Percentiles rank a stretch among this genome's conserved stretches.
These are phyloP conservation scores for Oncorhynchus keta DNA, from an alignment of 2,113 vertebrate genomes.

Conservation along the genomic window DNA sequence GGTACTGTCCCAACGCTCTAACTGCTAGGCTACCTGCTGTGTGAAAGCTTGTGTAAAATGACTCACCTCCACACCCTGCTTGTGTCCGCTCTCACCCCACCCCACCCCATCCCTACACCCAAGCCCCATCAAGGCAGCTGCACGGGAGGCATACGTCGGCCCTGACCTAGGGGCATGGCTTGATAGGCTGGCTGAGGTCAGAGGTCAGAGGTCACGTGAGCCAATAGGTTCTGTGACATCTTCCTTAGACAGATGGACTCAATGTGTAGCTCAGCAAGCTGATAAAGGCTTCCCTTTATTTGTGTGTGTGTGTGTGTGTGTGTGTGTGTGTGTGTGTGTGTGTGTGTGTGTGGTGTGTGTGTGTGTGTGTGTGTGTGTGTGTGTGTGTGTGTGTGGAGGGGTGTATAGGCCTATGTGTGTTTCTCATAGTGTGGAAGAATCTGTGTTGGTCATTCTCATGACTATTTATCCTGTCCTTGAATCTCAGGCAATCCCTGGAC, in stretches of 20 bases:
- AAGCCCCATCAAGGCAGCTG: constrained; percentile 22
- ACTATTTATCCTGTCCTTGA: too few species aligned
- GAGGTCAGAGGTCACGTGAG: constrained; percentile 37
- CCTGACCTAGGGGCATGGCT: constrained; percentile 22
- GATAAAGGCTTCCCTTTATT: not conserved
- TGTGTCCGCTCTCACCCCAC: not conserved
- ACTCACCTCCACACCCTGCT: not conserved
- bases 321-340: not conserved
- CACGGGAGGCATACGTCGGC: not conserved
- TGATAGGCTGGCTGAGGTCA: constrained; percentile 25
- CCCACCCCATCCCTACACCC: not conserved
- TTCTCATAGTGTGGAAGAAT: not conserved
- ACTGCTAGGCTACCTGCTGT: not conserved
- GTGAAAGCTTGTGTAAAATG: constrained; percentile 12
- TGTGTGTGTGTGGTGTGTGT: not conserved
- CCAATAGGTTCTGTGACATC: constrained; percentile 26
- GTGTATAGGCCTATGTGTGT: not conserved
- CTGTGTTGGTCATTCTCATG: not conserved
- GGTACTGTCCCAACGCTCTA: too few species aligned
- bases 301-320: not conserved
- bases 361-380: not conserved
- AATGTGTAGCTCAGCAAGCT: not conserved
- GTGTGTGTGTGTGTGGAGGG: not conserved
- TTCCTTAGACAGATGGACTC: constrained; percentile 30
- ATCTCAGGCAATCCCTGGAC: too few species aligned